These are phyloP conservation scores for Coleophora deauratella DNA, from an alignment of 2,888 invertebrate genomes.

Conservation along the genomic window DNA sequence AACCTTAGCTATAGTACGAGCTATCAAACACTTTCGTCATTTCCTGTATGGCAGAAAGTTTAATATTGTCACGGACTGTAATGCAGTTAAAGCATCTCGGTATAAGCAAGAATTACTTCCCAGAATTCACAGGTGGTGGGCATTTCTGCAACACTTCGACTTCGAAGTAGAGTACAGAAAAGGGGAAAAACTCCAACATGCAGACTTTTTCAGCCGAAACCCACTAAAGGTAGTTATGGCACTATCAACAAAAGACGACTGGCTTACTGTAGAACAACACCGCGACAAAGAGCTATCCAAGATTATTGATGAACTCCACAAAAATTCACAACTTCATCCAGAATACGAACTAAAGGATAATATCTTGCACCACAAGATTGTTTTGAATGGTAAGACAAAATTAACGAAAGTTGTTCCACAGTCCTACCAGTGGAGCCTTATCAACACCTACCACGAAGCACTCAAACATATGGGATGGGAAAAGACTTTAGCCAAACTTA, in stretches of 20 bases:
- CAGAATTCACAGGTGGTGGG: slow-evolving; percentile 15
- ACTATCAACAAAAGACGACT: slow-evolving; percentile 9
- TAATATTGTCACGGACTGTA: slow-evolving; percentile 1
- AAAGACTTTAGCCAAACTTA: slow-evolving; percentile 13
- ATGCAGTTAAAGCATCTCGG: slow-evolving; percentile 16
- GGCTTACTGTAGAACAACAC: slow-evolving; percentile 16
- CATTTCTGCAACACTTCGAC: slow-evolving; percentile 7
- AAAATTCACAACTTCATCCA: slow-evolving; percentile 1
- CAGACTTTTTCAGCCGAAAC: slow-evolving; percentile 1
- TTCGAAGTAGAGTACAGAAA: slow-evolving; percentile 6
- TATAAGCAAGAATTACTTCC: slow-evolving; percentile 19
- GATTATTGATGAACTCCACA: slow-evolving; percentile 1
- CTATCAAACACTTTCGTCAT: slow-evolving; percentile 5
- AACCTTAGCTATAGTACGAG: slow-evolving; percentile 11
- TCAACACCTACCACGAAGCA: slow-evolving; percentile 12
- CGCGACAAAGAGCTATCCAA: slow-evolving; percentile 10
- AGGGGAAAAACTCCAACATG: background rate
- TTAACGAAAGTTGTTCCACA: slow-evolving; percentile 6
- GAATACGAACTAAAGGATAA: slow-evolving; percentile 4
- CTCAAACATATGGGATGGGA: slow-evolving; percentile 16
- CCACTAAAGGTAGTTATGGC: slow-evolving; percentile 3
- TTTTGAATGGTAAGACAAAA: background rate
- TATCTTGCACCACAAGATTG: background rate
- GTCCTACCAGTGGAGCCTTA: slow-evolving; percentile 15
- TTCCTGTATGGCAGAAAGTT: background rate